Evolutionary conservation across 1,140 invertebrate genomes (phyloP).

Genomic region (Rhopalosiphum maidis): DNA sequence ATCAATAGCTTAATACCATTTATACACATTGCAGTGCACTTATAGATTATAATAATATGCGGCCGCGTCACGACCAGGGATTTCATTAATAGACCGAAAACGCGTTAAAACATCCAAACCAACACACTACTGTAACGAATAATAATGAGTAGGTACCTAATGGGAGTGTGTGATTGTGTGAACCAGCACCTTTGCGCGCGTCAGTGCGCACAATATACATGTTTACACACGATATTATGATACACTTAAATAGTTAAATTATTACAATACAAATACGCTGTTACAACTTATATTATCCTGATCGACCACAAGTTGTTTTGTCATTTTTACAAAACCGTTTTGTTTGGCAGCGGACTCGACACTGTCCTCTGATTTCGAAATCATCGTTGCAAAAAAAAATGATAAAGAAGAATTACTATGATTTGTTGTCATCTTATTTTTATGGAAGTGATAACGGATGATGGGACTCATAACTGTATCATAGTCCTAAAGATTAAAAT

Average conservation of each 20-base stretch:
- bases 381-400: neutral
- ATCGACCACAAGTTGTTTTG: neutral
- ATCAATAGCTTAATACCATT: neutral
- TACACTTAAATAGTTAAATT: neutral
- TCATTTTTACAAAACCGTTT: slow-evolving; percentile 4
- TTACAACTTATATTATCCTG: too few relatives aligned
- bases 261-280: neutral
- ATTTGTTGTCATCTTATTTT: neutral
- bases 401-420: neutral
- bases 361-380: neutral
- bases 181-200: neutral
- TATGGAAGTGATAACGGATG: neutral
- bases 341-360: neutral
- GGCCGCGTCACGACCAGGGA: neutral
- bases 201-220: neutral
- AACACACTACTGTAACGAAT: neutral
- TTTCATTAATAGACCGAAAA: slow-evolving; percentile 41
- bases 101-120: neutral
- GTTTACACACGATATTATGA: neutral
- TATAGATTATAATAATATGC: neutral
- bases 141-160: neutral
- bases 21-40: neutral
- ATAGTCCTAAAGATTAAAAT: too few relatives aligned
- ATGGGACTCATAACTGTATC: too few relatives aligned
- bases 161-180: neutral